Base-by-base conservation (phyloP, 2,888 invertebrate genomes). In the Tenthredo distinguenda region DNA sequence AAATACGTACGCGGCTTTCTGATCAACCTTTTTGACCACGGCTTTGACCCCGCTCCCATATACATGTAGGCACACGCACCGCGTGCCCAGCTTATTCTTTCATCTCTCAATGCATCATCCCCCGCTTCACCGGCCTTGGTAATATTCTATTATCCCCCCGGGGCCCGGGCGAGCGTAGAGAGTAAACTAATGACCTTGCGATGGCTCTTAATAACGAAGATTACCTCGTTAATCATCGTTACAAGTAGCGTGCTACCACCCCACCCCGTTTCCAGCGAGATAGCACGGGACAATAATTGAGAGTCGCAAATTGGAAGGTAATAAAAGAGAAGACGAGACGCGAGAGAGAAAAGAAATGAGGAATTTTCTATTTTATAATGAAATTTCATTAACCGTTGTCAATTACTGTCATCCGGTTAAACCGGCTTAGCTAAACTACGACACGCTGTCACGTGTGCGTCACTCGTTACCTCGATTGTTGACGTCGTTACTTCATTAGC, bases 181-280 rank as follows among this genome's bases (percentile, higher is more conserved):
- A 87, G 86, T 83, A 86, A 85, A 86, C 86, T 87, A 86, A 86
- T 86, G 87, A 86, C 84, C 82, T 55, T 58, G 65, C 72, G 86
- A 79, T 62, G 76, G 77, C 55, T 87, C 79, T 83, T 87, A 86
- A 87, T 87, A 86, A 86, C 86, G 85, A 62, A 85, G 86, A 87
- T 86, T 86, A 84, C 86, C 87, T 85, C 86, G 87, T 88, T 87
- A 87, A 87, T 88, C 88, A 87, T 86, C 86, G 82, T 87, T 87
- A 87, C 31, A 82, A 83, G 71, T 71, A 62, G 83, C 62, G 62
- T 18, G 65, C 81, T 10, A 58, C 62, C 26, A 26, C 26, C 26
- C 40, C 2, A n/a, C n/a, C 72, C n/a, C 40, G 21, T 10, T 26
- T 21, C 37, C n/a, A 12, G 3, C 37, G 4, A 21, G 34, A n/a